Evolutionary conservation across 2,113 vertebrate genomes (phyloP).

Genomic region (Aphyosemion australe): DNA sequence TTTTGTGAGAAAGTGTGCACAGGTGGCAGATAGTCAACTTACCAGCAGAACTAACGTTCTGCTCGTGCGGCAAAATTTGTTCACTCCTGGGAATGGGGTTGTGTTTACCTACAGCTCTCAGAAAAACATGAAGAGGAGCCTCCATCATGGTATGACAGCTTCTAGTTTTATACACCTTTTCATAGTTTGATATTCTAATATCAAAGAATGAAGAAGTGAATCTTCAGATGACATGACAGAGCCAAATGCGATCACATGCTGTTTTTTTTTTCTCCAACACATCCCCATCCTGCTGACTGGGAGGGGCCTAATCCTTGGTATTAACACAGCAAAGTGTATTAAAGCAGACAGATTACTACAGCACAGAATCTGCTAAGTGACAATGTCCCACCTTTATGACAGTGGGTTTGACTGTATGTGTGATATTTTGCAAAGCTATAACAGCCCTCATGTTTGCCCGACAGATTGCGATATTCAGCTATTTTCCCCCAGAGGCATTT

Average conservation of each 20-base stretch:
- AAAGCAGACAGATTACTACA: background rate
- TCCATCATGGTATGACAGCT: slow-evolving; percentile 77
- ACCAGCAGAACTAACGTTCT: slow-evolving; percentile 85
- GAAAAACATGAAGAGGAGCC: slow-evolving; percentile 73
- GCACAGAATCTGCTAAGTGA: too few species aligned
- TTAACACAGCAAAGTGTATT: background rate
- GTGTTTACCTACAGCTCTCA: slow-evolving; percentile 82
- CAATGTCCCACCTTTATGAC: background rate
- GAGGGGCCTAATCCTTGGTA: background rate
- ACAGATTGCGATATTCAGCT: slow-evolving; percentile 91
- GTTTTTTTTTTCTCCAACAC: background rate
- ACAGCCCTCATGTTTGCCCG: background rate
- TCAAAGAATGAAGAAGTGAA: background rate
- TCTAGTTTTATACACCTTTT: background rate
- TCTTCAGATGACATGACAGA: background rate
- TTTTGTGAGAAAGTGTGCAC: slow-evolving; percentile 83
- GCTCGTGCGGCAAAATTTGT: slow-evolving; percentile 83
- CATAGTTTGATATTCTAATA: too few species aligned
- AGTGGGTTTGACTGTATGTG: background rate
- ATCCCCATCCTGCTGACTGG: background rate
- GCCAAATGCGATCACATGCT: background rate
- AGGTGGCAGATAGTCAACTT: slow-evolving; percentile 71
- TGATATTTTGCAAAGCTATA: slow-evolving; percentile 1
- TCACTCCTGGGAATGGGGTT: slow-evolving; percentile 74
- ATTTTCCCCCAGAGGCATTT: slow-evolving; percentile 84